These are phyloP conservation scores for Ptychadena robeensis DNA, from an alignment of 2,797 vertebrate genomes.

Conservation along the genomic window DNA sequence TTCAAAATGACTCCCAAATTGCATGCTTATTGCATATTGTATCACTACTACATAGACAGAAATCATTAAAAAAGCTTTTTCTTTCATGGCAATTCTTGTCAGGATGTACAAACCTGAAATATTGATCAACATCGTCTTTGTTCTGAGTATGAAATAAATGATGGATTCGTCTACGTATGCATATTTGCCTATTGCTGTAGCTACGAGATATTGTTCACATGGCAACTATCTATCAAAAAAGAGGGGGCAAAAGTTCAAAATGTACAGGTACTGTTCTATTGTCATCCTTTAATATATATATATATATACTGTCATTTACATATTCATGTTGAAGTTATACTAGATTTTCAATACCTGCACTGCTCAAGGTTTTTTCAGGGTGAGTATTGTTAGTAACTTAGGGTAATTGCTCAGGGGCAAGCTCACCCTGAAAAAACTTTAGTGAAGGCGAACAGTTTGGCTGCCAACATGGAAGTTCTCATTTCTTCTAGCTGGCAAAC, in stretches of 20 bases:
- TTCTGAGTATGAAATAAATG: slow-evolving; percentile 49
- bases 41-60: slow-evolving; percentile 52
- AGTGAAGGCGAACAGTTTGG: too few relatives aligned
- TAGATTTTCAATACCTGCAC: too few relatives aligned
- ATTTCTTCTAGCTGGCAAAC: too few relatives aligned
- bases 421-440: too few relatives aligned
- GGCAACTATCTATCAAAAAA: not conserved
- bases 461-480: too few relatives aligned
- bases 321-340: too few relatives aligned
- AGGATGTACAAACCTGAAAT: slow-evolving; percentile 53
- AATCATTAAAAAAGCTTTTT: slow-evolving; percentile 49
- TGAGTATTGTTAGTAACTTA: too few relatives aligned
- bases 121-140: slow-evolving; percentile 50
- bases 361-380: too few relatives aligned
- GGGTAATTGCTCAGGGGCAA: too few relatives aligned
- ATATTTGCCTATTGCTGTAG: slow-evolving; percentile 37
- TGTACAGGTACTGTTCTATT: not conserved
- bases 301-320: too few relatives aligned
- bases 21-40: slow-evolving; percentile 54
- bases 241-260: not conserved
- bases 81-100: slow-evolving; percentile 49
- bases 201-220: slow-evolving; percentile 6
- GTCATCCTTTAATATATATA: too few relatives aligned
- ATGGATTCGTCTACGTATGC: slow-evolving; percentile 30
- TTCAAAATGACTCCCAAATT: slow-evolving; percentile 54